Percentiles rank a stretch among this genome's conserved stretches.
These are phyloP conservation scores for Ataeniobius toweri DNA, from an alignment of 2,797 vertebrate genomes.

Conservation along the genomic window DNA sequence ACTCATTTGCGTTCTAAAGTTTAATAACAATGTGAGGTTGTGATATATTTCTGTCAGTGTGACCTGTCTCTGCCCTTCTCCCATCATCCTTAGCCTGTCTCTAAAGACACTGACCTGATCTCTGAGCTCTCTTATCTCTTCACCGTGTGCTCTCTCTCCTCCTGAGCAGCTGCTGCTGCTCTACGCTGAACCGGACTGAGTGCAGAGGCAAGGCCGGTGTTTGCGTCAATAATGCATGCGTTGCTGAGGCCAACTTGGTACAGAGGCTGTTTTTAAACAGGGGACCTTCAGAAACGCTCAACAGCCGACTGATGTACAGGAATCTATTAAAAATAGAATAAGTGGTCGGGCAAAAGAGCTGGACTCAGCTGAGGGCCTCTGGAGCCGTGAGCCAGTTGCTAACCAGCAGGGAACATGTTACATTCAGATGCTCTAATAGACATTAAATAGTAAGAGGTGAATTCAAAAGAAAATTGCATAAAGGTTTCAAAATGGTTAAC, in stretches of 20 bases:
- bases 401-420: slow-evolving; percentile 42
- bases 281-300: slow-evolving; percentile 62
- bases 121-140: slow-evolving; percentile 34
- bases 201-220: slow-evolving; percentile 40
- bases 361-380: slow-evolving; percentile 49
- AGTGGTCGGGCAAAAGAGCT: slow-evolving; percentile 68
- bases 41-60: slow-evolving; percentile 9
- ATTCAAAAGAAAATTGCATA: slow-evolving; percentile 46
- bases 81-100: slow-evolving; percentile 24
- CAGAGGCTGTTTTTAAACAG: slow-evolving; percentile 68
- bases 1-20: neutral
- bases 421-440: slow-evolving; percentile 46
- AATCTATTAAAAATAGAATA: slow-evolving; percentile 76
- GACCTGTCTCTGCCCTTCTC: slow-evolving; percentile 31
- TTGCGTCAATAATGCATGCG: slow-evolving; percentile 71
- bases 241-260: slow-evolving; percentile 65
- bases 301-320: slow-evolving; percentile 61
- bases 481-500: slow-evolving; percentile 50
- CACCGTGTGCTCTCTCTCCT: slow-evolving; percentile 29
- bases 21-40: slow-evolving; percentile 12
- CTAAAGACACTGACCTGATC: slow-evolving; percentile 23
- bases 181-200: slow-evolving; percentile 60
- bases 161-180: slow-evolving; percentile 48
- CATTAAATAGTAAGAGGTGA: slow-evolving; percentile 21
- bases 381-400: slow-evolving; percentile 54